Evolutionary conservation across 2,888 invertebrate genomes (phyloP).

Genomic region (Alsophila aescularia): DNA sequence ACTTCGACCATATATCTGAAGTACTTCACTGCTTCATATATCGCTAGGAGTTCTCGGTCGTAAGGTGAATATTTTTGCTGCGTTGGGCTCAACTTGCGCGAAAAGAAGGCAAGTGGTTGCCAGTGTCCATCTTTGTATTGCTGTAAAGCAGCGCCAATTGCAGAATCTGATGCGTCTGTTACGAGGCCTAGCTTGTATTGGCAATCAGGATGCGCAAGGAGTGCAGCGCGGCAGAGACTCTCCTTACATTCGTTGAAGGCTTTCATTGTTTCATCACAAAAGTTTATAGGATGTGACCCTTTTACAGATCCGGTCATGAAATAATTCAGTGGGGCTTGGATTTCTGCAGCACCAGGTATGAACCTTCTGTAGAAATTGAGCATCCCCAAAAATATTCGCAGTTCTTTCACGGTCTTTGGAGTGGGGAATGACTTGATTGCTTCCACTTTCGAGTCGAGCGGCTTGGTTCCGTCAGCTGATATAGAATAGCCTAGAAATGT

Average conservation of each 20-base stretch:
- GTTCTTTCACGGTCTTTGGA: conserved; percentile 33
- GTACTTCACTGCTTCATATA: conserved; percentile 38
- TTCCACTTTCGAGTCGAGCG: conserved; percentile 1
- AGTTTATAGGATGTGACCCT: conserved; percentile 40
- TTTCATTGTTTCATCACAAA: conserved; percentile 29
- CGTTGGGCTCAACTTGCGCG: background rate
- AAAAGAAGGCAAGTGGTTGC: conserved; percentile 7
- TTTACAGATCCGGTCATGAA: conserved; percentile 38
- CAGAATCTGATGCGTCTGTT: conserved; percentile 30
- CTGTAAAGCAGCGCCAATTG: background rate
- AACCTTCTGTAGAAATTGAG: conserved; percentile 38
- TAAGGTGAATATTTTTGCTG: conserved; percentile 46
- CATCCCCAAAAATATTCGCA: conserved; percentile 38
- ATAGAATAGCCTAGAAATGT: conserved; percentile 30
- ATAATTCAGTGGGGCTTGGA: conserved; percentile 28
- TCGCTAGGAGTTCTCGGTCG: conserved; percentile 54
- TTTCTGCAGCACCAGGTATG: conserved; percentile 29
- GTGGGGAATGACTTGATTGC: conserved; percentile 17
- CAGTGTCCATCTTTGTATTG: background rate
- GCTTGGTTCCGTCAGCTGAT: conserved; percentile 17
- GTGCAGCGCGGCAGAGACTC: conserved; percentile 42
- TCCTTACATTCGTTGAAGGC: conserved; percentile 46
- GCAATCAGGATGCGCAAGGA: conserved; percentile 50
- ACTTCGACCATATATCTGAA: conserved; percentile 28
- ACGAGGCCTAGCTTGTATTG: conserved; percentile 44